Conservation (phyloP, 2,113 vertebrate species). For the Neopipo cinnamomea region DNA sequence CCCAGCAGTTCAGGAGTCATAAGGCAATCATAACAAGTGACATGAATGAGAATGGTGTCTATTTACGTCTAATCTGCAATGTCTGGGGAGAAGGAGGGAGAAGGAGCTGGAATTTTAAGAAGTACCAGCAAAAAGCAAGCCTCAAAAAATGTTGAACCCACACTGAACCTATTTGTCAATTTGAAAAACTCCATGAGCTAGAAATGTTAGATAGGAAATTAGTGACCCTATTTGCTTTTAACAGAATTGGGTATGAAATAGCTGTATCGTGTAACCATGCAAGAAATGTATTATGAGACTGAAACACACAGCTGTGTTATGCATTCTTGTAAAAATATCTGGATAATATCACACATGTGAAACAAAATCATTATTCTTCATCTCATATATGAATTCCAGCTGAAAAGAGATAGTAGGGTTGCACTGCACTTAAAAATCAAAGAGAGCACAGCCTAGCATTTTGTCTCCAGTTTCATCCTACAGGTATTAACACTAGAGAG, state of each 20-base stretch:
- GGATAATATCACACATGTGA: slow-evolving; percentile 7
- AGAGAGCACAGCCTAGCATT: neutral
- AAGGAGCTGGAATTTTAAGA: slow-evolving; percentile 5
- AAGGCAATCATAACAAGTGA: neutral
- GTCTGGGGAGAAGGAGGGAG: neutral
- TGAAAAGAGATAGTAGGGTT: neutral
- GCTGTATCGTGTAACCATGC: neutral
- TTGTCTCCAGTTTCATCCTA: neutral
- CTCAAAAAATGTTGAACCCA: neutral
- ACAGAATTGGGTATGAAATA: slow-evolving; percentile 6
- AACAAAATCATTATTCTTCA: slow-evolving; percentile 19
- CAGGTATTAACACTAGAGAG: neutral
- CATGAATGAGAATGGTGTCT: neutral
- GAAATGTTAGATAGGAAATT: slow-evolving; percentile 33
- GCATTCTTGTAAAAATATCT: slow-evolving; percentile 32
- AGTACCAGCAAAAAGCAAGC: neutral
- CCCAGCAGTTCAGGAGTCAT: neutral
- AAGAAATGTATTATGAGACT: neutral
- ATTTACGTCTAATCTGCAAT: neutral
- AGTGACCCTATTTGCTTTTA: slow-evolving; percentile 35
- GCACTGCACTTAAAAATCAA: neutral
- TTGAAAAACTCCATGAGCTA: slow-evolving; percentile 33
- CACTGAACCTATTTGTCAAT: slow-evolving; percentile 28
- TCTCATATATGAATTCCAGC: neutral
- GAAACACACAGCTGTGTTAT: slow-evolving; percentile 13